Base-by-base conservation (phyloP, 2,888 invertebrate genomes). In the Anthrax anthrax region DNA sequence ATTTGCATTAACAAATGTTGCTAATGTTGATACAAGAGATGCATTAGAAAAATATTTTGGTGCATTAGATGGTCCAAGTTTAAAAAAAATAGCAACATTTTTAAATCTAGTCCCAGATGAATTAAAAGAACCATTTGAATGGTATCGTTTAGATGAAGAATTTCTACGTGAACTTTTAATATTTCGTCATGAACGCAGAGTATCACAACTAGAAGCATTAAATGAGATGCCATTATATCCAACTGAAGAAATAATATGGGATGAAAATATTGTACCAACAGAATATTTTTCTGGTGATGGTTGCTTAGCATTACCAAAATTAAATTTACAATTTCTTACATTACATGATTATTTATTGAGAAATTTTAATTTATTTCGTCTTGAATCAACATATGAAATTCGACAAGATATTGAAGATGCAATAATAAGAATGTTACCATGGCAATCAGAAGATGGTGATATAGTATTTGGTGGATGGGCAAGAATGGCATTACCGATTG, bases 151-250 rank as follows among this genome's bases (percentile, higher is more conserved):
- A n/a, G 85, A 88, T 60, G 80, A 81, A 55, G 74, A 78, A 5
- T 90, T 92, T 60, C 75, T 95, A 4, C 76, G 83, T 44, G 94
- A 96, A 66, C 69, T 95, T 48, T 65, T 97, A 82, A 77, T 84
- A 55, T 85, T 84, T 1, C 75, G 88, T 3, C 92, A 95, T 64
- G 92, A 95, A 64, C 76, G 84, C 37, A 77, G 91, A 43, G 80
- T 84, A 34, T 96, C 95, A 0, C 96, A 98, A 61, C 70, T 97
- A 45, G 91, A 96, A 61, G 86, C 89, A 46, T 70, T 99, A 13
- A 99, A 98, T 65, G 87, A 91, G 56, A 95, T 97, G 91, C 97
- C 98, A 0, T 72, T 99, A 1, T 99, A 98, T 64, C 98, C 98
- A 0, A 97, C 95, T 0, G 98, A 99, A 65, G 84, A 88, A 49